These are phyloP conservation scores for Argyrosomus japonicus DNA, from an alignment of 2,113 vertebrate species.

Conservation along the genomic window DNA sequence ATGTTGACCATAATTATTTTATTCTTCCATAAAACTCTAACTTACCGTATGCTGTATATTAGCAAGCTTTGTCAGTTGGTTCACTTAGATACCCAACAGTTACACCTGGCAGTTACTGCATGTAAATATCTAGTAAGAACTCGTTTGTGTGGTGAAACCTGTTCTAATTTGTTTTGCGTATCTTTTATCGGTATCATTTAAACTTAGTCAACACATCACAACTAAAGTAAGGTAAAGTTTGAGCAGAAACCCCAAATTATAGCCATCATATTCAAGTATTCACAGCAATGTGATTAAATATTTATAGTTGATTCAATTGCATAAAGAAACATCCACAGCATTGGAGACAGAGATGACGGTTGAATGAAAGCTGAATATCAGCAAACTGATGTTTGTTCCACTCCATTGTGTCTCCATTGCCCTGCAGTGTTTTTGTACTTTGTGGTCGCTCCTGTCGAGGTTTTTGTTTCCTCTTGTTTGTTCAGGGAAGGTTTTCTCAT, in stretches of 20 bases:
- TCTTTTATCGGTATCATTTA: neutral
- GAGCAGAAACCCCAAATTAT: neutral
- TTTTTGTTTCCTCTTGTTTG: slow-evolving; percentile 37
- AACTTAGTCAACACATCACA: neutral
- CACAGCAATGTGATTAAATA: slow-evolving; percentile 15
- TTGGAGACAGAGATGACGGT: neutral
- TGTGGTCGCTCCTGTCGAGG: neutral
- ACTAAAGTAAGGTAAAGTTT: neutral
- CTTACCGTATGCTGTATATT: too few relatives aligned
- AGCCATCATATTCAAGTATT: neutral
- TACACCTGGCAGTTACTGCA: neutral
- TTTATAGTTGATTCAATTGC: slow-evolving; percentile 1
- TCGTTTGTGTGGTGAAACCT: slow-evolving; percentile 1
- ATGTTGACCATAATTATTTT: too few relatives aligned
- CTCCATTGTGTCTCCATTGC: slow-evolving; percentile 2
- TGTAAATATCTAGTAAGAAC: neutral
- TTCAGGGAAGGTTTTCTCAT: slow-evolving; percentile 23
- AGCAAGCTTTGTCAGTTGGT: neutral
- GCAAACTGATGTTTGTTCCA: neutral
- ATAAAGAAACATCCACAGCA: neutral
- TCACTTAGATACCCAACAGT: neutral
- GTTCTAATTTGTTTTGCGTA: neutral
- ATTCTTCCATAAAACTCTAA: too few relatives aligned
- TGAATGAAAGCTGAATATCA: neutral
- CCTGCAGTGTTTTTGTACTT: neutral